Evolutionary conservation across 2,113 vertebrate genomes (phyloP).

Genomic region (Pao palembangensis): DNA sequence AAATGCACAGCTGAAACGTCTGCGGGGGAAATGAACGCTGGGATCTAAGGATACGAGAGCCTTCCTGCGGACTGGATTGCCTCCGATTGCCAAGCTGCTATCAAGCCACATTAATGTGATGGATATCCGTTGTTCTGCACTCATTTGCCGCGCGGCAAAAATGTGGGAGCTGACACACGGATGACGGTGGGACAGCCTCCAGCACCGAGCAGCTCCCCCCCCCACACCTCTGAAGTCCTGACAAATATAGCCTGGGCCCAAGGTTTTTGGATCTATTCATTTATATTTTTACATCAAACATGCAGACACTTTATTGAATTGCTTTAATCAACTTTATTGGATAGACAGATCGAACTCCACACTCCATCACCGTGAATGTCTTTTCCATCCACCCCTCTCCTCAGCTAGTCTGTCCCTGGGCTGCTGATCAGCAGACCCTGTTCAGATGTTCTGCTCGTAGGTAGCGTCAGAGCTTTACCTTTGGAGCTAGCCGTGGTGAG

Average conservation of each 20-base stretch:
- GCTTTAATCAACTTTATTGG: no score
- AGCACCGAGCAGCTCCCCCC: slow-evolving; percentile 32
- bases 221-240: slow-evolving; percentile 19
- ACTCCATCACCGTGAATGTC: no score
- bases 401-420: no score
- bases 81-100: slow-evolving; percentile 51
- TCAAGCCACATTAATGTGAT: slow-evolving; percentile 56
- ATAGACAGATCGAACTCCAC: no score
- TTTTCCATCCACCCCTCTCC: no score
- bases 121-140: slow-evolving; percentile 45
- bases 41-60: slow-evolving; percentile 29
- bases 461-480: no score
- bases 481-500: no score
- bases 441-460: no score
- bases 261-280: slow-evolving; percentile 1
- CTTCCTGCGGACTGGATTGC: slow-evolving; percentile 44
- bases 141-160: slow-evolving; percentile 38
- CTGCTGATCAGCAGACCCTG: no score
- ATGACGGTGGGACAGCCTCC: slow-evolving; percentile 41
- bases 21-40: background rate
- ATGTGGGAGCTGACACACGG: slow-evolving; percentile 43
- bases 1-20: no score
- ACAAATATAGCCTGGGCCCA: slow-evolving; percentile 37
- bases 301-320: background rate
- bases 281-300: background rate